A percentile compares a stretch with the other conserved stretches of the same genome.
Evolutionary conservation across 2,888 invertebrate species (phyloP).

Genomic region (Pseudoips prasinana): DNA sequence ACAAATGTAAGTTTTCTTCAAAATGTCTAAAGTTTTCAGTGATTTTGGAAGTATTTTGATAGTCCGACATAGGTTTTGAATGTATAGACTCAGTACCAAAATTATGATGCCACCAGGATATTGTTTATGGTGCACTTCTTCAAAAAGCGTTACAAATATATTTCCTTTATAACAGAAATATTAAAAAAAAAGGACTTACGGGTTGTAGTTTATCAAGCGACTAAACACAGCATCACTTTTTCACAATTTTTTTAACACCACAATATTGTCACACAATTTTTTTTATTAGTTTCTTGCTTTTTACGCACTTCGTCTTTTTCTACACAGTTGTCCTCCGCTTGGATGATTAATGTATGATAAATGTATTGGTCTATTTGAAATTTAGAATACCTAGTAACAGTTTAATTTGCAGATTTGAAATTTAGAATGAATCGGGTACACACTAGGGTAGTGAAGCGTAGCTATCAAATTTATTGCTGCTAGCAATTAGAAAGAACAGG

Average conservation of each 20-base stretch:
- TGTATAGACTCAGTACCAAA: rapidly evolving
- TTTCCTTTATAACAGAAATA: neutral
- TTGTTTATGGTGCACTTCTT: too few species aligned
- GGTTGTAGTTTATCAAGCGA: constrained; percentile 51
- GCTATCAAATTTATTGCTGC: constrained; percentile 54
- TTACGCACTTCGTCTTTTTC: constrained; percentile 5
- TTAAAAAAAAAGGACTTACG: constrained; percentile 55
- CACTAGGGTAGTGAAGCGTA: constrained; percentile 35
- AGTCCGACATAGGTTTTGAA: neutral
- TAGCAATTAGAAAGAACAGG: constrained; percentile 64
- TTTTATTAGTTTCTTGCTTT: constrained; percentile 9
- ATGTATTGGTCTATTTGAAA: constrained; percentile 25
- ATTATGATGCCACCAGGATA: too few species aligned
- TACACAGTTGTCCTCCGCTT: neutral
- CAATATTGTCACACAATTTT: constrained; percentile 52
- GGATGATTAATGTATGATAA: constrained; percentile 8
- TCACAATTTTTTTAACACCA: constrained; percentile 54
- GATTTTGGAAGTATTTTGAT: neutral
- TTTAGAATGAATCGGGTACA: constrained; percentile 32
- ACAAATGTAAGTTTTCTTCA: constrained; percentile 1
- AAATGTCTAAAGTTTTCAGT: neutral
- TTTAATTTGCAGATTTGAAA: constrained; percentile 24
- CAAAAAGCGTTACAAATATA: too few species aligned
- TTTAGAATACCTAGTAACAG: constrained; percentile 18
- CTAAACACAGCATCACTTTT: constrained; percentile 68